Evolutionary conservation across 2,113 vertebrate genomes (phyloP).

Genomic region (Theropithecus gelada): DNA sequence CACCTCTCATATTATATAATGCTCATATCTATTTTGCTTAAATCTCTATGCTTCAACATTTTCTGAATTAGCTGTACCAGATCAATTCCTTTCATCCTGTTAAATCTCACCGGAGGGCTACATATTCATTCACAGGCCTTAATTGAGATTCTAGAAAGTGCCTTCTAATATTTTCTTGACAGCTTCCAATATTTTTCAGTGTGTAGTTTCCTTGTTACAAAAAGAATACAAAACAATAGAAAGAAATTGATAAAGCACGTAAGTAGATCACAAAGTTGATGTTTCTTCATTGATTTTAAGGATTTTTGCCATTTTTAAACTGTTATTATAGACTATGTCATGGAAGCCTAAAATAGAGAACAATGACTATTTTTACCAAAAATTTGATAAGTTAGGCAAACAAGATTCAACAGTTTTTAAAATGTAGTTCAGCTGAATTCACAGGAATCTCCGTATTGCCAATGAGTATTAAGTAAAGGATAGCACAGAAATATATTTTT

Average conservation of each 20-base stretch:
- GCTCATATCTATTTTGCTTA: neutral
- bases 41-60: neutral
- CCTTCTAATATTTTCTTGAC: neutral
- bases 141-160: conserved; percentile 17
- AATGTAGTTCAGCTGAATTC: neutral
- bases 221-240: conserved; percentile 26
- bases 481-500: neutral
- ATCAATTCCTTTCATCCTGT: conserved; percentile 33
- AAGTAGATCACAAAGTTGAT: neutral
- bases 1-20: neutral
- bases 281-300: conserved; percentile 25
- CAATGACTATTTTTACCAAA: neutral
- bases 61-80: neutral
- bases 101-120: neutral
- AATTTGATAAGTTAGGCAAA: neutral
- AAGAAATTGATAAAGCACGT: neutral
- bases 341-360: neutral
- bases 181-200: neutral
- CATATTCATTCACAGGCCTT: neutral
- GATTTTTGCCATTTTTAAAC: neutral
- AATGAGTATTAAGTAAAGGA: neutral
- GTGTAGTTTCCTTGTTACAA: conserved; percentile 25
- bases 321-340: neutral
- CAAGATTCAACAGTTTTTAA: neutral
- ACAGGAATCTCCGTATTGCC: neutral